These are phyloP conservation scores for Orussus abietinus DNA, from an alignment of 1,140 invertebrate genomes.

Conservation along the genomic window DNA sequence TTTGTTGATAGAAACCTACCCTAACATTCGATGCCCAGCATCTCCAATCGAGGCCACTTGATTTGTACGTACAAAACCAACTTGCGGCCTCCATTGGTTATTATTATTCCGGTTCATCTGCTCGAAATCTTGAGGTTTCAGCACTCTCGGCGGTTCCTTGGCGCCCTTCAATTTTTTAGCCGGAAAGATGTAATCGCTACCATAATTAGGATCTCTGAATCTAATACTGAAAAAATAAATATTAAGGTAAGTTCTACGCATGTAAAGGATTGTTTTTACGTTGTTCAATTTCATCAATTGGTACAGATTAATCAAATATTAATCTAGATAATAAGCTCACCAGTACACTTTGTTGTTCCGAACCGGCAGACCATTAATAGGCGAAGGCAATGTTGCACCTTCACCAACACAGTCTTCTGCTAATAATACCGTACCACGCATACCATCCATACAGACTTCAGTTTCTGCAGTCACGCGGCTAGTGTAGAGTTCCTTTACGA, in stretches of 20 bases:
- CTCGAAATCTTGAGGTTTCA: conserved; percentile 77
- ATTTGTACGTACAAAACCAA: conserved; percentile 66
- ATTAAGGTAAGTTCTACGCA: conserved; percentile 8
- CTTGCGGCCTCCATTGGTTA: conserved; percentile 66
- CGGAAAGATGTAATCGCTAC: conserved; percentile 71
- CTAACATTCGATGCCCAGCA: conserved; percentile 69
- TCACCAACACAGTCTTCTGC: conserved; percentile 63
- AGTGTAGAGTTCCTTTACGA: conserved; percentile 67
- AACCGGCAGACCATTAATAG: conserved; percentile 63
- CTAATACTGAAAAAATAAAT: conserved; percentile 61
- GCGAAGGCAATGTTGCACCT: conserved; percentile 65
- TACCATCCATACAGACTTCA: conserved; percentile 62
- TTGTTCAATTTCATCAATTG: too few relatives aligned
- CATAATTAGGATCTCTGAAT: conserved; percentile 79
- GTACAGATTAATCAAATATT: background rate
- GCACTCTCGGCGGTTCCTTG: conserved; percentile 66
- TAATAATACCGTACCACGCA: conserved; percentile 69
- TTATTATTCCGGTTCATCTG: conserved; percentile 60
- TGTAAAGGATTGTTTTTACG: too few relatives aligned
- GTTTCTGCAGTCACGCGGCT: conserved; percentile 55
- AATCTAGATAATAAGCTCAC: conserved; percentile 29
- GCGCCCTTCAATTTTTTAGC: conserved; percentile 68
- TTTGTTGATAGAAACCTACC: conserved; percentile 22
- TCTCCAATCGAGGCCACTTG: conserved; percentile 60
- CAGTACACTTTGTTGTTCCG: conserved; percentile 52